phyloP scores from a whole-genome alignment of 2,888 invertebrate species.

The Lasioglossum leucozonium region DNA sequence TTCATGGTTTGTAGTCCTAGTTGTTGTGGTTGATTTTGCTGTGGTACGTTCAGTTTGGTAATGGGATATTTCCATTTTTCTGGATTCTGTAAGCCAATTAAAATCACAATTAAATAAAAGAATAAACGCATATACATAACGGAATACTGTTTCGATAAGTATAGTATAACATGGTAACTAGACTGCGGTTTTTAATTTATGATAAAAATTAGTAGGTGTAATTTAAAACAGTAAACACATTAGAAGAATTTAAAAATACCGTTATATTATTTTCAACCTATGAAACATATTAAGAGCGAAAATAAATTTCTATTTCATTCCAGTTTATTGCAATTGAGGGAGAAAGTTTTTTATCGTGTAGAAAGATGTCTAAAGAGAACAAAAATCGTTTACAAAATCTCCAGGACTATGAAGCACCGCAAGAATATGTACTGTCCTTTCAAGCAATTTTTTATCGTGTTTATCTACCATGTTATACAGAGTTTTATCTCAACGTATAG shows the following conservation, averaged over 20 bases:
- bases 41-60: constrained; percentile 85
- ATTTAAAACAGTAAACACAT: not conserved
- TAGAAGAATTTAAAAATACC: not conserved
- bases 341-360: no score
- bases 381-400: not conserved
- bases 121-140: constrained; percentile 9
- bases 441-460: not conserved
- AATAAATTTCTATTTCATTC: not conserved
- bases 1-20: constrained; percentile 86
- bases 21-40: constrained; percentile 87
- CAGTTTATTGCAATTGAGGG: not conserved
- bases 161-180: not conserved
- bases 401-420: not conserved
- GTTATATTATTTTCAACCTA: not conserved
- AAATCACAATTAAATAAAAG: constrained; percentile 54
- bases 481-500: not conserved
- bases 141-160: not conserved
- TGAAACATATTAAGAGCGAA: not conserved
- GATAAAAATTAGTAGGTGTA: not conserved
- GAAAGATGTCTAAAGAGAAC: no score
- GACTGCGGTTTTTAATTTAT: not conserved
- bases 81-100: constrained; percentile 88
- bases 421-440: not conserved
- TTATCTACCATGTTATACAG: not conserved
- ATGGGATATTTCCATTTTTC: constrained; percentile 94